A percentile compares a stretch with the other conserved stretches of the same genome.
These are phyloP conservation scores for Acestrorhynchus altus DNA, from an alignment of 2,797 vertebrate species.

Conservation along the genomic window DNA sequence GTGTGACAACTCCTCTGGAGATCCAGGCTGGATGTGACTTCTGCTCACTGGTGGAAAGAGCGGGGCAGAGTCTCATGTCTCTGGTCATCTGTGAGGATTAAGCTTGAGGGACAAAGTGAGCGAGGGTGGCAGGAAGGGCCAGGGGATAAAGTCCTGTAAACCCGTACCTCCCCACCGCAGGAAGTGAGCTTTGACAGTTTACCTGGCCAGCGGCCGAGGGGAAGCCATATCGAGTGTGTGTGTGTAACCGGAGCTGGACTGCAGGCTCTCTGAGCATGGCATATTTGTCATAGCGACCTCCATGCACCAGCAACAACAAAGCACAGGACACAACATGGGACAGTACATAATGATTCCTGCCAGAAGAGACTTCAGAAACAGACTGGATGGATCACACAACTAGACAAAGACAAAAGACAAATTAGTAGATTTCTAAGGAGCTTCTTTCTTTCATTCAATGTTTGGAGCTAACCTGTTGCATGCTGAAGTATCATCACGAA, in stretches of 20 bases:
- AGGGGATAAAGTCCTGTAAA: constrained; percentile 59
- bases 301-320: constrained; percentile 35
- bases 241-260: constrained; percentile 50
- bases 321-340: constrained; percentile 8
- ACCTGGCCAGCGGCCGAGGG: constrained; percentile 66
- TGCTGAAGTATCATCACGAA: too few species aligned
- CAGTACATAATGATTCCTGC: neutral
- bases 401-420: too few species aligned
- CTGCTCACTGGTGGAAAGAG: constrained; percentile 43
- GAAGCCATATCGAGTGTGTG: constrained; percentile 51
- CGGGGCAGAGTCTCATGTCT: constrained; percentile 47
- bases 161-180: constrained; percentile 48
- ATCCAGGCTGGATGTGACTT: constrained; percentile 29
- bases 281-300: constrained; percentile 65
- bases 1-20: constrained; percentile 28
- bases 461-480: too few species aligned
- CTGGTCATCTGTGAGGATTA: constrained; percentile 58
- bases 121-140: constrained; percentile 29
- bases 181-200: constrained; percentile 73
- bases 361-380: neutral
- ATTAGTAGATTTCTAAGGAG: too few species aligned
- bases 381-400: neutral
- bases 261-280: constrained; percentile 54
- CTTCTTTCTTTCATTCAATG: too few species aligned
- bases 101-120: constrained; percentile 46